Percentiles rank a stretch among this genome's conserved stretches.
phyloP scores from a whole-genome alignment of 2,888 invertebrate genomes.

The Cantharis nigra region DNA sequence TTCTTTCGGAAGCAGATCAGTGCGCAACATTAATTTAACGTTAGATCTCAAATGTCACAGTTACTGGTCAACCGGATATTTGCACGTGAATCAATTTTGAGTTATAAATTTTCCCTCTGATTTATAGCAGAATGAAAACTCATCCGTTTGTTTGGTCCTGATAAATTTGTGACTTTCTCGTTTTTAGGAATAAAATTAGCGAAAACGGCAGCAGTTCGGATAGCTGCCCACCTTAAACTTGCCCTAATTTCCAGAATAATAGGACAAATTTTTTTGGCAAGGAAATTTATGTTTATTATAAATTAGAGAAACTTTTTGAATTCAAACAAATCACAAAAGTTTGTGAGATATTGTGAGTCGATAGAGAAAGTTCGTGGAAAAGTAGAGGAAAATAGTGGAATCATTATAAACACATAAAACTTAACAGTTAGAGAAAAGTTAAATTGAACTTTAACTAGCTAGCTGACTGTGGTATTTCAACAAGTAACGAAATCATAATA shows the following conservation, averaged over 20 bases:
- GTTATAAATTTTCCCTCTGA: conserved; percentile 28
- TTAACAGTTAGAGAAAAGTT: background rate
- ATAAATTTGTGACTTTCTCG: background rate
- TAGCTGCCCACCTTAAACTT: background rate
- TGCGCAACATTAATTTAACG: conserved; percentile 30
- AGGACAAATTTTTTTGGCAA: background rate
- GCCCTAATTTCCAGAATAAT: background rate
- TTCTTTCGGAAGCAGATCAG: conserved; percentile 38
- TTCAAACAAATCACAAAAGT: background rate
- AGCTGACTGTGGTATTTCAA: background rate
- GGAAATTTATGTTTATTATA: background rate
- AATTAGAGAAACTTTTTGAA: background rate
- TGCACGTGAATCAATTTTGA: conserved; percentile 26
- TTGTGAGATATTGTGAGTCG: background rate
- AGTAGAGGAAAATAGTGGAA: background rate
- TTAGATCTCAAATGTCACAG: conserved; percentile 24
- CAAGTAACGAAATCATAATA: background rate
- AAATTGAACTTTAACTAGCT: background rate
- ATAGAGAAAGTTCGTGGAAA: background rate
- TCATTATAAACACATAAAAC: background rate
- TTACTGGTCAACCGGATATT: conserved; percentile 31
- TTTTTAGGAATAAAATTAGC: background rate
- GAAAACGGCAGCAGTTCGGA: background rate
- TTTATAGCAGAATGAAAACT: conserved; percentile 19
- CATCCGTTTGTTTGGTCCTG: background rate